Base-by-base conservation (phyloP, 2,113 vertebrate genomes). In the Balaeniceps rex region DNA sequence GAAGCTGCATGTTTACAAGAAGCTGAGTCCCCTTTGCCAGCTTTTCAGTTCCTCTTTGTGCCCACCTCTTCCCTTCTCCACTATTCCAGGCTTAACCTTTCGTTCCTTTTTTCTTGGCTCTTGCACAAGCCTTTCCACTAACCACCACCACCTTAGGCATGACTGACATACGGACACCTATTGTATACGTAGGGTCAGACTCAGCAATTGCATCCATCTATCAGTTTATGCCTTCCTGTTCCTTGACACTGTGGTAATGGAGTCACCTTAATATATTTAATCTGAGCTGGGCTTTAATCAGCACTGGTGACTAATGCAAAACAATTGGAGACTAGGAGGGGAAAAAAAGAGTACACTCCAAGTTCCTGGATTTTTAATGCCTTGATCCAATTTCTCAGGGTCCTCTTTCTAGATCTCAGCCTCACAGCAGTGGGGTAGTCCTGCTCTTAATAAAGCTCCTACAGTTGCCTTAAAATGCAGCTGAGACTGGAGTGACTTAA, bases 271-370 rank as follows among this genome's bases (percentile, higher is more conserved):
- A n/a, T 31, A 33, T 21, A 46, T 51, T 81, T 94, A 78, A 95
- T 76, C 84, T 83, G 82, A 92, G 92, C 33, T 91, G 93, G 92
- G 84, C 78, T 90, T 90, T 95, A 74, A 74, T 93, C 90, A 77
- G 71, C 75, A 80, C 40, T 1, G 2, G n/a, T 96, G 94, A 96
- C 78, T 97, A 94, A 96, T 18, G 38, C 19, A 65, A 61, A 83
- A 88, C 90, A 95, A 90, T 1, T 33, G 49, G 79, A 76, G 82
- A 64, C 47, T 60, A 18, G 54, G 64, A 23, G 38, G 36, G 15
- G 10, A 24, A 25, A 90, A 44, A 82, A 22, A 22, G 6, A 42
- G 34, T 33, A 66, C 57, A 61, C 34, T 91, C 77, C 28, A 44
- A 66, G 54, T 17, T 74, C 25, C 42, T 47, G 26, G 33, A 60